Percentiles rank a stretch among this genome's conserved stretches.
phyloP scores from a whole-genome alignment of 2,888 invertebrate genomes.

The Trachelus troglodyta region DNA sequence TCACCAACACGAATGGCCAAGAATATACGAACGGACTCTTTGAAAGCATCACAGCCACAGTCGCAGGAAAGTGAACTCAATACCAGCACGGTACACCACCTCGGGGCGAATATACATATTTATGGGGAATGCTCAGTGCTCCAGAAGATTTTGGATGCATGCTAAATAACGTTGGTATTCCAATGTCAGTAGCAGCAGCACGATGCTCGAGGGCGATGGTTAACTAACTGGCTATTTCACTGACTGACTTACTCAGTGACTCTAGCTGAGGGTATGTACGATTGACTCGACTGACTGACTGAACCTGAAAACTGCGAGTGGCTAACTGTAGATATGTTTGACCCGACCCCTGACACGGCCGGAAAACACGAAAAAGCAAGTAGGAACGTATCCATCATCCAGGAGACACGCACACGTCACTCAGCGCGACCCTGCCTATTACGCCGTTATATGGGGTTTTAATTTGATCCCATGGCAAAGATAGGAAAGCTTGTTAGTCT shows the following conservation, averaged over 20 bases:
- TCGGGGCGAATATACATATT: slow-evolving; percentile 54
- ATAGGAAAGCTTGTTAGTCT: slow-evolving; percentile 25
- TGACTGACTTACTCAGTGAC: not conserved
- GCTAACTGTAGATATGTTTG: not conserved
- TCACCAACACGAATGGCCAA: not conserved
- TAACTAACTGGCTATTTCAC: slow-evolving; percentile 15
- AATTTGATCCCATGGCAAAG: slow-evolving; percentile 45
- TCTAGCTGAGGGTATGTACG: not conserved
- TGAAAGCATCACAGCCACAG: slow-evolving; percentile 25
- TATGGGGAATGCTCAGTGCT: slow-evolving; percentile 52
- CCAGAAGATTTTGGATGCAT: slow-evolving; percentile 59
- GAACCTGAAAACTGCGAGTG: not conserved
- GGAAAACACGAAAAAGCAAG: slow-evolving; percentile 27
- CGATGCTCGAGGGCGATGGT: not conserved
- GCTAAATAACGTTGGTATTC: slow-evolving; percentile 46
- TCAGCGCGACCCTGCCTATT: slow-evolving; percentile 26
- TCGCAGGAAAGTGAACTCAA: not conserved
- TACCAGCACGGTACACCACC: slow-evolving; percentile 21
- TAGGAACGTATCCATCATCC: slow-evolving; percentile 46
- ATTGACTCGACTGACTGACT: not conserved
- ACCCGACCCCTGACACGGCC: slow-evolving; percentile 3
- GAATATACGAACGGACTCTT: slow-evolving; percentile 14
- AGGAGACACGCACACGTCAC: slow-evolving; percentile 50
- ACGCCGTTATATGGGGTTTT: slow-evolving; percentile 38
- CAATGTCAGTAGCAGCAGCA: slow-evolving; percentile 24